Evolutionary conservation across 1,140 invertebrate genomes (phyloP), one percentile per base, ranked within the genome.

Genomic region (Caenorhabditis remanei): DNA sequence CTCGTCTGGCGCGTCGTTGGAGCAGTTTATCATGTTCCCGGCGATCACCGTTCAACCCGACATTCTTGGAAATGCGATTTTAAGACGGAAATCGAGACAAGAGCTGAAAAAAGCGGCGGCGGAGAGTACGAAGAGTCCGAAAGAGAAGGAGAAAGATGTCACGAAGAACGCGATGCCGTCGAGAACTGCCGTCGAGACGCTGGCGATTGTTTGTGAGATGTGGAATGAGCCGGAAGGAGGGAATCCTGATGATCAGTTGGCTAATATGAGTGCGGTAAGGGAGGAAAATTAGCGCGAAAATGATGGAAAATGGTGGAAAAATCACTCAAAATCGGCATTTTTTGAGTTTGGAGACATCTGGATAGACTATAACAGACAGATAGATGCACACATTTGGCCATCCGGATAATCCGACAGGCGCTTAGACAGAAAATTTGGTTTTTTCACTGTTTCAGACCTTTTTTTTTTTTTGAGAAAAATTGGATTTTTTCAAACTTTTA

Each of bases 221-320:
- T 86, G 85, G 85, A 86, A 53, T 71, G 85, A 86, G 58, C 85
- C 85, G 14, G 85, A 86, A 79, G 71, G 71, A n/a, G 71, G 71
- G 0, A 79, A 79, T 50, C 71, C 71, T 2, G 71, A 48, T 79
- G 71, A 79, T 79, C 71, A 79, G 41, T 24, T 79, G 71, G 71
- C 71, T 0, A 79, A 79, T 50, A 79, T 79, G 71, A 79, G 71
- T 53, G 19, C 71, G 71, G 65, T 71, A 9, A 71, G 65, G 16
- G 50, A 9, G 8, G 50, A 50, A 4, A 50, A 50, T 50, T 16
- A 1, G 50, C 0, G 1, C 0, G 14, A 50, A 50, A 50, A 50
- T 50, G 50, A 16, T 1, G 8, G 50, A 16, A 50, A 50, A 50
- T 50, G 50, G 4, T 4, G 8, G 14, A 11, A 16, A 50, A 50